phyloP scores from a whole-genome alignment of 2,888 invertebrate genomes.

The Nemapogon koenigi region DNA sequence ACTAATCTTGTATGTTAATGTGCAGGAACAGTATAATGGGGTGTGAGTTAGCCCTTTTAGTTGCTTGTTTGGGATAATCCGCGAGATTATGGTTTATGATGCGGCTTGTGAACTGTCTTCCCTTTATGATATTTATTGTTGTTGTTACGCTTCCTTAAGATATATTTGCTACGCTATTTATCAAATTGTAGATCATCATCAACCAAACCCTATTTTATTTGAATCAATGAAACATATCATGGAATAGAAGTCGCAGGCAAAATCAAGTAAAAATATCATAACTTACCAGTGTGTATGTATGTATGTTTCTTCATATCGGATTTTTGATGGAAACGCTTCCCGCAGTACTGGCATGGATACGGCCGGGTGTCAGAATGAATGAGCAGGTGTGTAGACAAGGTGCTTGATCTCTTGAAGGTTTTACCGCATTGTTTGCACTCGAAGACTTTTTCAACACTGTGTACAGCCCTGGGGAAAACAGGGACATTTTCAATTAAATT shows the following conservation, averaged over 20 bases:
- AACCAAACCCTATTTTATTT: not conserved
- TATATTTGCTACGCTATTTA: no score
- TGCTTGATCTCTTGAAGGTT: slow-evolving; percentile 94
- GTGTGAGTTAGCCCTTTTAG: slow-evolving; percentile 4
- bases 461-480: slow-evolving; percentile 75
- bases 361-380: slow-evolving; percentile 97
- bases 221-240: not conserved
- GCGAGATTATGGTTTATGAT: slow-evolving; percentile 4
- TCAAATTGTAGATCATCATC: not conserved
- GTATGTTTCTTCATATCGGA: slow-evolving; percentile 99
- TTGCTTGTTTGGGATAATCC: slow-evolving; percentile 21
- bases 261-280: no score
- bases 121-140: slow-evolving; percentile 10
- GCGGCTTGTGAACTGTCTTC: no score
- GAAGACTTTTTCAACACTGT: slow-evolving; percentile 92
- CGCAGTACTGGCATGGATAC: slow-evolving; percentile 97
- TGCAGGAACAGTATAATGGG: slow-evolving; percentile 31
- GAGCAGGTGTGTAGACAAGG: slow-evolving; percentile 94
- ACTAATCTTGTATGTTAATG: slow-evolving; percentile 43
- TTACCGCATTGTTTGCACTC: slow-evolving; percentile 98
- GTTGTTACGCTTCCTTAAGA: slow-evolving; percentile 3
- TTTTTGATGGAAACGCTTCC: slow-evolving; percentile 98
- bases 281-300: slow-evolving; percentile 90
- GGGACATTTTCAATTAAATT: no score
- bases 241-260: not conserved